phyloP scores from a whole-genome alignment of 2,113 vertebrate genomes.

The Zosterops japonicus region DNA sequence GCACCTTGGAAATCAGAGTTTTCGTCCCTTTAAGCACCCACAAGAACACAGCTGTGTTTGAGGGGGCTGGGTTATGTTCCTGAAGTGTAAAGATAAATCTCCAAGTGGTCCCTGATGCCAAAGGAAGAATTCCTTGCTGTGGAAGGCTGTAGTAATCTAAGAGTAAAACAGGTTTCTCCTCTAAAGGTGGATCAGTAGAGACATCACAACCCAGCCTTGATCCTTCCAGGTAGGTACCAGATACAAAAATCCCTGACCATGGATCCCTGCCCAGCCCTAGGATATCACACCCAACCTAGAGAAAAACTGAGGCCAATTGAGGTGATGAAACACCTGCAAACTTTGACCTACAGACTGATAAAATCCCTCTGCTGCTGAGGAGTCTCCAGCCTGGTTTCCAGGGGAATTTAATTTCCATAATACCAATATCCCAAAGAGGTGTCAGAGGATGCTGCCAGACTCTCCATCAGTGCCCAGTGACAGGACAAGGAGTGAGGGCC shows the following conservation, averaged over 20 bases:
- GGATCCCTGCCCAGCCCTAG: accelerated
- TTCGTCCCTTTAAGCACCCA: neutral
- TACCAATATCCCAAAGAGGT: too few relatives aligned
- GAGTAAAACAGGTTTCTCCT: neutral
- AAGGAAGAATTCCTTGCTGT: neutral
- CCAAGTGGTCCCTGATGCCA: neutral
- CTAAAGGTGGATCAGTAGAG: neutral
- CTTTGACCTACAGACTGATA: accelerated
- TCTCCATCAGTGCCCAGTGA: neutral
- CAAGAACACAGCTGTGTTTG: neutral
- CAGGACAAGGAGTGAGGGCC: neutral
- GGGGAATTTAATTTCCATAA: neutral
- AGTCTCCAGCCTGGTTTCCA: neutral
- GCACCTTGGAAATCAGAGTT: accelerated
- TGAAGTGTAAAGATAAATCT: neutral
- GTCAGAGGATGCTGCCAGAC: neutral
- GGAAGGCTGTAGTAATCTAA: neutral
- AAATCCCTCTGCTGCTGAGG: neutral
- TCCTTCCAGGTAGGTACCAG: accelerated
- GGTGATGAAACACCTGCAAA: neutral
- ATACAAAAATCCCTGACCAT: accelerated
- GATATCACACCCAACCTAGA: accelerated
- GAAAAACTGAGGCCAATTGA: neutral
- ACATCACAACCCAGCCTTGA: neutral
- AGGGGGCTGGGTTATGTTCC: neutral